Evolutionary conservation across 2,113 vertebrate species (phyloP).

Genomic region (Etia nguti): DNA sequence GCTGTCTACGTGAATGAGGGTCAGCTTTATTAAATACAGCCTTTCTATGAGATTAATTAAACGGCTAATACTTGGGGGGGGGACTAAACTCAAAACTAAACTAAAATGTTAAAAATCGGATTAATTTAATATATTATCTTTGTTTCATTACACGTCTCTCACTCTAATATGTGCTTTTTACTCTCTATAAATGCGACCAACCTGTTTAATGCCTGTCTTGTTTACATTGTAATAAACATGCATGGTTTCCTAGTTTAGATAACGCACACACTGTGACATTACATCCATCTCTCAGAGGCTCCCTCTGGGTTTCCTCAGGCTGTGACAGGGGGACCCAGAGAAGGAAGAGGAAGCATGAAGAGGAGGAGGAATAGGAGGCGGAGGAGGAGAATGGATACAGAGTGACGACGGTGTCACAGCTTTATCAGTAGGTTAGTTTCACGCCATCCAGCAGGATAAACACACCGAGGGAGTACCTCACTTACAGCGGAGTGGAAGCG

Average conservation of each 20-base stretch:
- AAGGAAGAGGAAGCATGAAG: not conserved
- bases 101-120: not conserved
- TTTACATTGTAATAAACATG: not conserved
- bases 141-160: not conserved
- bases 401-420: constrained; percentile 29
- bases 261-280: not conserved
- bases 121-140: not conserved
- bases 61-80: not conserved
- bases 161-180: not conserved
- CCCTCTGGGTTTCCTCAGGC: not conserved
- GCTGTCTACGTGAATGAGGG: too few species aligned
- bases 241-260: not conserved
- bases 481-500: not conserved
- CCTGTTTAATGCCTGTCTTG: not conserved
- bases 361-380: not conserved
- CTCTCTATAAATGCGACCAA: not conserved
- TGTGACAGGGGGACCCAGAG: not conserved
- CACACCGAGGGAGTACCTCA: not conserved
- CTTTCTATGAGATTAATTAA: too few species aligned
- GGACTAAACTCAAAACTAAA: not conserved
- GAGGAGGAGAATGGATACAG: constrained; percentile 17
- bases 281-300: not conserved
- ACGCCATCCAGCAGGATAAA: not conserved
- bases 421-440: not conserved
- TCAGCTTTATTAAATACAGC: too few species aligned